Evolutionary conservation across 1,140 invertebrate genomes (phyloP), one percentile per base, ranked within the genome.

Genomic region (Teleopsis dalmanni): DNA sequence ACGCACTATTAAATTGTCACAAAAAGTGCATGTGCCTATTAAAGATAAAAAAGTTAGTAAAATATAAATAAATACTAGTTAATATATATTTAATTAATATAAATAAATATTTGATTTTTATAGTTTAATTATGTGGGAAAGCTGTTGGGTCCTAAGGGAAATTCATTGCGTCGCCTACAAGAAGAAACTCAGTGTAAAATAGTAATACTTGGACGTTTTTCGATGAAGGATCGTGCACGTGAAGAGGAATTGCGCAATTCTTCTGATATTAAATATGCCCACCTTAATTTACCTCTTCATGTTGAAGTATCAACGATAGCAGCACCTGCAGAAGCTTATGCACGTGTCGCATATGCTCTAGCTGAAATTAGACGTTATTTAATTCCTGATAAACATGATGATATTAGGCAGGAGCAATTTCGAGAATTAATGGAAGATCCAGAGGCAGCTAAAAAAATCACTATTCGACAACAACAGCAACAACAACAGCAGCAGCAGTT

Each of bases 151-250:
- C 92, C 92, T 34, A 94, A 94, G 74, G 93, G 92, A 43, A 88
- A 88, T 70, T 91, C 91, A 4, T 77, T 96, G 72, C 94, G 94
- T 70, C 78, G 89, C 53, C 75, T 96, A 11, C 92, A 95, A 74
- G 91, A 95, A 69, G 88, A 93, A 65, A 95, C 91, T n/a, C 89
- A 93, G 79, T 93, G 91, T 57, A 95, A 93, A 74, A 95, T 96
- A 83, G 88, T 91, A 16, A 88, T 96, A 44, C 77, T 97, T 7
- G 94, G 95, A 10, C 79, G 86, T 63, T 94, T 94, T 42, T 95
- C 92, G 11, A 95, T 97, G 87, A 86, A 91, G 66, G 92, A 97
- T 72, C 88, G 91, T 72, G 78, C 81, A 48, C 90, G 91, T 77
- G 78, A 97, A 73, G 91, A 97, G 63, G 89, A 95, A 71, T 75